These are phyloP conservation scores for Bombus confusus DNA, from an alignment of 1,140 invertebrate genomes.

Conservation along the genomic window DNA sequence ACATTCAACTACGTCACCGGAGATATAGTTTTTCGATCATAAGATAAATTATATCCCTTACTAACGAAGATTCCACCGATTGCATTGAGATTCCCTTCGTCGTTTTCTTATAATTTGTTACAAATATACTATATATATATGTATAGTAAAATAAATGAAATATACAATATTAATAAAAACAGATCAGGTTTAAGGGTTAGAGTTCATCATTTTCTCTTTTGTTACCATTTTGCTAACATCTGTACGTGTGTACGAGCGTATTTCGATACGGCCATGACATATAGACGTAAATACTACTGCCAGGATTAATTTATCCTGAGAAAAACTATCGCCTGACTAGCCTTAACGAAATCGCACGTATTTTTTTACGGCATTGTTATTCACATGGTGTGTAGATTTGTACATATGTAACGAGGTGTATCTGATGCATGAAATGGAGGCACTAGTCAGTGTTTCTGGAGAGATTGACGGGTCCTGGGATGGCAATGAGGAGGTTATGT, in stretches of 20 bases:
- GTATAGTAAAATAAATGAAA: constrained; percentile 37
- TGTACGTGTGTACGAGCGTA: constrained; percentile 67
- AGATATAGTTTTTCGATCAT: constrained; percentile 5
- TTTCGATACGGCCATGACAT: constrained; percentile 66
- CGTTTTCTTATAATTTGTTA: constrained; percentile 22
- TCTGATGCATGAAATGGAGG: constrained; percentile 78
- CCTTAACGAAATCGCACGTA: constrained; percentile 68
- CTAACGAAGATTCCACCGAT: constrained; percentile 32
- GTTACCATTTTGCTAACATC: constrained; percentile 57
- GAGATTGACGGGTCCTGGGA: constrained; percentile 76
- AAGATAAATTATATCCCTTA: constrained; percentile 20
- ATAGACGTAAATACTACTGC: constrained; percentile 62
- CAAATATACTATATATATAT: constrained; percentile 36
- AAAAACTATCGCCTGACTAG: constrained; percentile 67
- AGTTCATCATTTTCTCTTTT: constrained; percentile 29
- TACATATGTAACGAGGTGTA: constrained; percentile 78
- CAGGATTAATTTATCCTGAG: constrained; percentile 60
- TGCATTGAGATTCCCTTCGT: constrained; percentile 40
- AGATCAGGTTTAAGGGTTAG: constrained; percentile 56
- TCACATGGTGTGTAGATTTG: constrained; percentile 73
- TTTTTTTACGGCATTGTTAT: constrained; percentile 65
- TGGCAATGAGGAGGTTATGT: constrained; percentile 75
- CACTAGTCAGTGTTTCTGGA: constrained; percentile 81
- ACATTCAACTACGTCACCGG: not conserved
- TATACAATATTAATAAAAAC: constrained; percentile 40